Evolutionary conservation across 1,140 invertebrate species (phyloP).

Genomic region (Zaprionus camerounensis): DNA sequence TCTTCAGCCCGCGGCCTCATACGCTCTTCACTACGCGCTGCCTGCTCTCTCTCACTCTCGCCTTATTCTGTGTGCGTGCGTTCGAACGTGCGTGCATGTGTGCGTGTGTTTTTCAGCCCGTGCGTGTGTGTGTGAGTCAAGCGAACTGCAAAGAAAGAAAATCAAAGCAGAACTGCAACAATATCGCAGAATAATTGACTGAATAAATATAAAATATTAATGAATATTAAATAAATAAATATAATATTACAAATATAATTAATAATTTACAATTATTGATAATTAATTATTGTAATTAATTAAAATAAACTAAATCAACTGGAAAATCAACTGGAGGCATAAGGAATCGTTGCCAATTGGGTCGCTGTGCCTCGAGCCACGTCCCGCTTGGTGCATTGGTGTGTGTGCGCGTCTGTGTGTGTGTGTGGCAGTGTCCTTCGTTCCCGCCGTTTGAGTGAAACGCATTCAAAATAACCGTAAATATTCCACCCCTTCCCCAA

Average conservation of each 20-base stretch:
- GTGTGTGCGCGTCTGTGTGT: conserved; percentile 1
- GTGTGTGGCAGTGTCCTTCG: conserved; percentile 32
- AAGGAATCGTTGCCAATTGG: conserved; percentile 18
- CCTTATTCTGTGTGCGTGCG: conserved; percentile 35
- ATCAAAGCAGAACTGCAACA: conserved; percentile 2
- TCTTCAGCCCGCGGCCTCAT: conserved; percentile 47
- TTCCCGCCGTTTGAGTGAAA: conserved; percentile 62
- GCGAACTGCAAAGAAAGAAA: conserved; percentile 41
- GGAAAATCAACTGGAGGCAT: background rate
- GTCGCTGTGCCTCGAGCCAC: conserved; percentile 51
- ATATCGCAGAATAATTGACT: conserved; percentile 12
- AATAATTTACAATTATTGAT: background rate
- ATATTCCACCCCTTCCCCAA: conserved; percentile 84
- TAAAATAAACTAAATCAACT: conserved; percentile 5
- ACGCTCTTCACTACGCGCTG: conserved; percentile 38
- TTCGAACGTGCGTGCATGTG: conserved; percentile 37
- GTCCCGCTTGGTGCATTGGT: conserved; percentile 35
- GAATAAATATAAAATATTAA: background rate
- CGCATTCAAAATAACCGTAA: conserved; percentile 84
- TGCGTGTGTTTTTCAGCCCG: conserved; percentile 2
- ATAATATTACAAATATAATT: conserved; percentile 2
- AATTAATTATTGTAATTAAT: background rate
- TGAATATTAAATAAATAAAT: background rate
- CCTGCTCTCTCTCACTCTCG: conserved; percentile 21
- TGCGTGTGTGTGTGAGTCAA: conserved; percentile 59